phyloP scores from a whole-genome alignment of 2,113 vertebrate species.

The Glaucidium brasilianum region DNA sequence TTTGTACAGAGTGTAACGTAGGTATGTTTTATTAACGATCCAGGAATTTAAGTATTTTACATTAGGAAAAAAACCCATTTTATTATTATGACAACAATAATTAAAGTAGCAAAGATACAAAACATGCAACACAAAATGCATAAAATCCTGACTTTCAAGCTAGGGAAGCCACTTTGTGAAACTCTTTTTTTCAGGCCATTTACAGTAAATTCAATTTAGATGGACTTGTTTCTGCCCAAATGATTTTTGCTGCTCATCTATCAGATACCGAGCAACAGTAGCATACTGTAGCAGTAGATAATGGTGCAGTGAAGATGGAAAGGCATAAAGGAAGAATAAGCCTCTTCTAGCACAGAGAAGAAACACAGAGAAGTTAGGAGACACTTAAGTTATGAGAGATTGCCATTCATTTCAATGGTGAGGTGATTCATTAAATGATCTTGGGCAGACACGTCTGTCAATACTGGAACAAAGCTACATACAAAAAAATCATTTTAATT shows the following conservation, averaged over 20 bases:
- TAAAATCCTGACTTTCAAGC: neutral
- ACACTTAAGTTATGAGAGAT: neutral
- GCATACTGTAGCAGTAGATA: neutral
- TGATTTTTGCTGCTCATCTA: neutral
- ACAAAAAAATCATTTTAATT: neutral
- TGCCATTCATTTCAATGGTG: neutral
- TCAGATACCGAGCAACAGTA: neutral
- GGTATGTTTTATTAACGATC: neutral
- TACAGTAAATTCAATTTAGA: neutral
- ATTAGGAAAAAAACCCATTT: neutral
- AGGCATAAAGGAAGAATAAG: neutral
- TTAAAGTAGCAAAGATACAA: neutral
- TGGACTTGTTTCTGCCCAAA: neutral
- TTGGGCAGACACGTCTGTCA: neutral
- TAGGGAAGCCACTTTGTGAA: neutral
- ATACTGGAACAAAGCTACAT: neutral
- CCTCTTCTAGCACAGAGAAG: neutral
- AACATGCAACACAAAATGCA: neutral
- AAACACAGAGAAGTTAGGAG: neutral
- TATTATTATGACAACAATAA: neutral
- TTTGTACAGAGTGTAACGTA: neutral
- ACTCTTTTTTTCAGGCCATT: neutral
- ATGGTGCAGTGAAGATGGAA: neutral
- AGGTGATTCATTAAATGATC: constrained; percentile 4
- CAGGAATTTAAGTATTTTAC: neutral